Evolutionary conservation across 2,113 vertebrate species (phyloP), one percentile per base, ranked within the genome.

Genomic region (Neomonachus schauinslandi): DNA sequence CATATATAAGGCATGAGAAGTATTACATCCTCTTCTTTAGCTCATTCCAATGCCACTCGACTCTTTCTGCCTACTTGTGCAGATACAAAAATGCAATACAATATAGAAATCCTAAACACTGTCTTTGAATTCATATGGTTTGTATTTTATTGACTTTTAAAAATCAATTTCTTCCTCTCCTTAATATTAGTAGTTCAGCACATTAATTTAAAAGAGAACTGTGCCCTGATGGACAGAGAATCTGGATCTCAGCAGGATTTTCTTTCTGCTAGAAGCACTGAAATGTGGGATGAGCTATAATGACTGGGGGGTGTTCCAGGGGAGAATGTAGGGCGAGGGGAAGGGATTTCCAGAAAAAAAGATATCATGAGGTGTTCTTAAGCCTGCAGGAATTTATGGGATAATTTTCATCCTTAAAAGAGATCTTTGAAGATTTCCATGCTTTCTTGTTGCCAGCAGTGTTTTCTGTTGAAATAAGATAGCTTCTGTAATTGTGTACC

Each of bases 361-460:
- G 14, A 65, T 36, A 67, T 57, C 61, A 31, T 59, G 61, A 89
- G 97, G 77, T 9, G 0, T 93, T 95, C 93, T 96, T 92, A 91
- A 91, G 67, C 89, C 94, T 96, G 61, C 89, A 95, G 82, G 42
- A 97, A 94, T 93, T 94, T 79, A 94, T 79, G 80, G 90, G 53
- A 84, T 97, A 91, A 97, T 98, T 97, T 97, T 89, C 92, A 86
- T 91, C 63, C 61, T 97, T 97, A 96, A 97, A 98, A 96, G 97
- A 97, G 31, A 87, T 94, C 93, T 98, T 98, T 97, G 97, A 98
- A 98, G 95, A 90, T 96, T 97, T 98, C 98, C 83, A 96, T 72
- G 79, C 74, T 97, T 98, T 97, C 90, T 86, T 96, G 55, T 95
- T 98, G 94, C 94, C 95, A 98, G 95, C 84, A 95, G 77, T 86